Conservation (phyloP, 2,797 vertebrate genomes). For the Paedocypris micromegethes region DNA sequence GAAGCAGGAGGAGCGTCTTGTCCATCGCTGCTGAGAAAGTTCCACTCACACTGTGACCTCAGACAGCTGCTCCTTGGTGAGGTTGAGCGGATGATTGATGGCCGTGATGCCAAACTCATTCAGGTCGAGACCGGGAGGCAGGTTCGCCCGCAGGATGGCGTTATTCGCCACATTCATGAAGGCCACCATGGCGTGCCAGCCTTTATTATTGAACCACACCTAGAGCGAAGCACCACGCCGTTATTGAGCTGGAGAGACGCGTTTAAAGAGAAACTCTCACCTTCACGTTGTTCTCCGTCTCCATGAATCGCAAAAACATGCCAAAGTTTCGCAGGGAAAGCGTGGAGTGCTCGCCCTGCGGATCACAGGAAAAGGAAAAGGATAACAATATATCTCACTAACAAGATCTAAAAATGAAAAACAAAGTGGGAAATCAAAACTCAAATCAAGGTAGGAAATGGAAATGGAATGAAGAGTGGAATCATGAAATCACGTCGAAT, state of each 20-base stretch:
- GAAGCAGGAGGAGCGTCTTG: no score
- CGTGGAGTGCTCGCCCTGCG: constrained; percentile 62
- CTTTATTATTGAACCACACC: constrained; percentile 98
- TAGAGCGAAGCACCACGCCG: constrained; percentile 46
- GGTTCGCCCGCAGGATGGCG: constrained; percentile 79
- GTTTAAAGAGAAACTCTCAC: constrained; percentile 54
- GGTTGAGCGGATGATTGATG: constrained; percentile 89
- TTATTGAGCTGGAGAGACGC: neutral
- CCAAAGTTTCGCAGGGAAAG: constrained; percentile 72
- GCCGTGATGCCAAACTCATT: constrained; percentile 81
- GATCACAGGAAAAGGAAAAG: constrained; percentile 1
- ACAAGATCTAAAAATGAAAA: no score
- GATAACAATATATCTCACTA: neutral
- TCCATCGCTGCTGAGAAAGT: neutral
- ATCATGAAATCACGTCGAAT: no score
- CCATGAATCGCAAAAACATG: constrained; percentile 81
- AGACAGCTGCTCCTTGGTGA: constrained; percentile 90
- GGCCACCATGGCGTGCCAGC: constrained; percentile 89
- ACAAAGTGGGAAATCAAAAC: no score
- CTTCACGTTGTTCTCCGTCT: constrained; percentile 91
- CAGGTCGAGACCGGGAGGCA: constrained; percentile 67
- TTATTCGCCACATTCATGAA: constrained; percentile 93
- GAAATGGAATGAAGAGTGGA: no score
- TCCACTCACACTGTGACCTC: constrained; percentile 87
- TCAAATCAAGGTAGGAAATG: no score